These are phyloP conservation scores for Lamellibrachia luymesi DNA, from an alignment of 1,140 invertebrate species.

Conservation along the genomic window DNA sequence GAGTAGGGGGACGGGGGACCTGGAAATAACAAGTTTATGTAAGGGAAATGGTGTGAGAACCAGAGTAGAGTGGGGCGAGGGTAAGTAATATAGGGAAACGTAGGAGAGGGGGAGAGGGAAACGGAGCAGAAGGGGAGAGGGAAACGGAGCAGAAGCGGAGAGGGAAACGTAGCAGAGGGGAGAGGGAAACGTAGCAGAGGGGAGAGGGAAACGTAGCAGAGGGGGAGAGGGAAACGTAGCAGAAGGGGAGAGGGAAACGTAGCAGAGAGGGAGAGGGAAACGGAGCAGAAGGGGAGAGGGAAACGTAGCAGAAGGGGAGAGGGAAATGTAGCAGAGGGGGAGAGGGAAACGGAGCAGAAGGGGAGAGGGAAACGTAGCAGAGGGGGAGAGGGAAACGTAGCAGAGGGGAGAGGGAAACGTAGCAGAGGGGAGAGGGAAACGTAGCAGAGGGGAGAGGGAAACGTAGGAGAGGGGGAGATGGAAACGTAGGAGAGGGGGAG, in stretches of 20 bases:
- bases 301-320: too few relatives aligned
- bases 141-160: conserved; percentile 36
- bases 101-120: conserved; percentile 20
- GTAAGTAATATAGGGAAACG: conserved; percentile 24
- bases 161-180: conserved; percentile 23
- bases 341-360: background rate
- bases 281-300: too few relatives aligned
- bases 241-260: conserved; percentile 1
- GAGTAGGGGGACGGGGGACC: conserved; percentile 18
- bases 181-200: background rate
- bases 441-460: conserved; percentile 9
- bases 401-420: background rate
- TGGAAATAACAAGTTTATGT: too few relatives aligned
- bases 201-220: conserved; percentile 11
- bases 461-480: background rate
- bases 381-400: conserved; percentile 35
- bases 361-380: conserved; percentile 29
- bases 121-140: background rate
- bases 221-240: background rate
- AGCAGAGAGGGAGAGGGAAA: too few relatives aligned
- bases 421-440: background rate
- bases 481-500: conserved; percentile 9
- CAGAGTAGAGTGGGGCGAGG: background rate
- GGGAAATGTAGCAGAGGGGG: conserved; percentile 22
- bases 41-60: too few relatives aligned